These are phyloP conservation scores for Arothron firmamentum DNA, from an alignment of 2,113 vertebrate genomes.

Conservation along the genomic window DNA sequence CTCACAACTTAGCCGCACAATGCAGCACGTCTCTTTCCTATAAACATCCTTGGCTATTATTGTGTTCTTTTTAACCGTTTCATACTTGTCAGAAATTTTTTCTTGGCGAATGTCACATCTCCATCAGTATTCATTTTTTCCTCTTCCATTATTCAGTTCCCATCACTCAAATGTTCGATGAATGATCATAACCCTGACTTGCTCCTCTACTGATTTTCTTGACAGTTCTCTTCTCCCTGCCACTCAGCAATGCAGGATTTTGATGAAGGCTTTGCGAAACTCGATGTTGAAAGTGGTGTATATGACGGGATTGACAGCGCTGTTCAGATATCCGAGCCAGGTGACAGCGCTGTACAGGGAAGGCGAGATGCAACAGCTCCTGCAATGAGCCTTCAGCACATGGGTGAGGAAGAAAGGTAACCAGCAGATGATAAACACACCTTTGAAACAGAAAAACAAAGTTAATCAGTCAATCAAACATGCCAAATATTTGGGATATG, in stretches of 20 bases:
- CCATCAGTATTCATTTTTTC: neutral
- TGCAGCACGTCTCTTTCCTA: slow-evolving; percentile 3
- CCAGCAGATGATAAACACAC: slow-evolving; percentile 81
- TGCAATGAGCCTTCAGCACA: slow-evolving; percentile 75
- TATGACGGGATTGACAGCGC: slow-evolving; percentile 78
- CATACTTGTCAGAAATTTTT: neutral
- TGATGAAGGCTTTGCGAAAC: slow-evolving; percentile 78
- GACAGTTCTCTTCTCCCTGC: neutral
- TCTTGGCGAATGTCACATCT: neutral
- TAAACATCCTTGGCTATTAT: slow-evolving; percentile 16
- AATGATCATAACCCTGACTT: slow-evolving; percentile 11
- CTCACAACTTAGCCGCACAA: slow-evolving; percentile 27
- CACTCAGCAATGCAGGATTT: slow-evolving; percentile 75
- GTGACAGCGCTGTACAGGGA: slow-evolving; percentile 76
- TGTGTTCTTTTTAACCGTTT: slow-evolving; percentile 5
- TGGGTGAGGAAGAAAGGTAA: slow-evolving; percentile 78
- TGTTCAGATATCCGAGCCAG: slow-evolving; percentile 78
- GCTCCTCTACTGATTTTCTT: neutral
- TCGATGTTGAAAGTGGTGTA: slow-evolving; percentile 80
- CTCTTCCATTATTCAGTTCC: neutral
- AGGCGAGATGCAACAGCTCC: slow-evolving; percentile 72
- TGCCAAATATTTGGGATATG: neutral
- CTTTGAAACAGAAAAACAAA: slow-evolving; percentile 38
- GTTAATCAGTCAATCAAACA: neutral
- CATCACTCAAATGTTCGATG: neutral